phyloP scores from a whole-genome alignment of 2,888 invertebrate species.

The Drosophila anceps region DNA sequence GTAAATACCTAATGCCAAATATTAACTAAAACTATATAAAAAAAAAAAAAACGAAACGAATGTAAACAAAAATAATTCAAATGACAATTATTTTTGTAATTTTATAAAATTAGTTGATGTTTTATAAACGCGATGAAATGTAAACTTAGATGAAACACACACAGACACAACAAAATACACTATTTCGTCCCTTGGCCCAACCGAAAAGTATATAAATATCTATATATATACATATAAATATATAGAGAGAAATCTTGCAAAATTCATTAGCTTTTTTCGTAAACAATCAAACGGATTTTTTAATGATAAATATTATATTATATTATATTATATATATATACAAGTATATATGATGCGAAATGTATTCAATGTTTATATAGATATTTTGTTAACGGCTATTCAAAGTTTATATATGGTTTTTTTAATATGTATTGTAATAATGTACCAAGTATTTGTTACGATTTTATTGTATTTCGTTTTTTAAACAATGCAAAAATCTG shows the following conservation, averaged over 20 bases:
- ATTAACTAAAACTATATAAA: conserved; percentile 41
- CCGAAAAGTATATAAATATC: conserved; percentile 42
- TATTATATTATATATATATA: conserved; percentile 37
- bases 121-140: conserved; percentile 39
- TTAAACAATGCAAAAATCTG: conserved; percentile 13
- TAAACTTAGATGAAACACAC: conserved; percentile 28
- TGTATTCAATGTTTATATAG: conserved; percentile 55
- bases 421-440: conserved; percentile 51
- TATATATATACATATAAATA: conserved; percentile 1
- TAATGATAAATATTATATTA: conserved; percentile 12
- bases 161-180: conserved; percentile 19
- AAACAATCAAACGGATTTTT: conserved; percentile 59
- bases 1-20: conserved; percentile 72
- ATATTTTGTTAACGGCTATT: conserved; percentile 45
- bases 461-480: conserved; percentile 46
- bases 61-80: conserved; percentile 59
- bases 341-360: conserved; percentile 26
- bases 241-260: conserved; percentile 39
- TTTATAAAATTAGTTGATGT: conserved; percentile 78
- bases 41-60: conserved; percentile 15
- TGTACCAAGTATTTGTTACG: conserved; percentile 39
- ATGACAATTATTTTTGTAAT: conserved; percentile 80
- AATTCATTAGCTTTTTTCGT: conserved; percentile 69
- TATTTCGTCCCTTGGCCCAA: conserved; percentile 61
- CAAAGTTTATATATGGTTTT: conserved; percentile 46